Conservation (phyloP, 1,140 invertebrate genomes). For the Trichonephila clavata region DNA sequence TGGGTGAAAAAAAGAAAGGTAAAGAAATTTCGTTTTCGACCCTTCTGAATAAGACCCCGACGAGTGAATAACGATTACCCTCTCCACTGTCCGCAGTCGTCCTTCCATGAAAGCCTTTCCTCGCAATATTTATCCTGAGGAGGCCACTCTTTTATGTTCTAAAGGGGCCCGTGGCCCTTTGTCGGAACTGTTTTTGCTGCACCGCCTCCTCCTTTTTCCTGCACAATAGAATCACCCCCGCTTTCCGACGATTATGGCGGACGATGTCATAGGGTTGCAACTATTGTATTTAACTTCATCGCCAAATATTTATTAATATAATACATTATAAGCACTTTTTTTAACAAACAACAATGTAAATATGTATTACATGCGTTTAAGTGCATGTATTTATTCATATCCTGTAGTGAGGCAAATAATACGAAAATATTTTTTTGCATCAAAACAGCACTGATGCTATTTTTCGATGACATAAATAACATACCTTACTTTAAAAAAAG, state of each 20-base stretch:
- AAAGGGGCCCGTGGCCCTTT: not conserved
- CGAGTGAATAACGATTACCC: constrained; percentile 60
- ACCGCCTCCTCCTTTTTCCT: constrained; percentile 25
- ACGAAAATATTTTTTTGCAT: no score
- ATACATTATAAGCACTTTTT: not conserved
- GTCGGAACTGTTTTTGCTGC: constrained; percentile 34
- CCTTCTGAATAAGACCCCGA: constrained; percentile 9
- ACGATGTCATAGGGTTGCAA: not conserved
- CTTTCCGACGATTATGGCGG: not conserved
- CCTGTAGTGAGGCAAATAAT: no score
- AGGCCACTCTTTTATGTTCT: constrained; percentile 27
- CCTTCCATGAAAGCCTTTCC: constrained; percentile 4
- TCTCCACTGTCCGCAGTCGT: not conserved
- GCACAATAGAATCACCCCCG: constrained; percentile 52
- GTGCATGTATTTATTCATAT: no score
- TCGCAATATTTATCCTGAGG: constrained; percentile 33
- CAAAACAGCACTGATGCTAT: no score
- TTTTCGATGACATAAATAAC: no score
- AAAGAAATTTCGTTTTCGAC: not conserved
- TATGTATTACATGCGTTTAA: no score
- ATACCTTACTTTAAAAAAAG: no score
- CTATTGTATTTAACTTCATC: not conserved
- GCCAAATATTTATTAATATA: not conserved
- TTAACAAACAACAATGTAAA: no score
- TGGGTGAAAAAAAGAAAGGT: not conserved